Conservation (phyloP, 2,797 vertebrate species). For the Tinamus major region DNA sequence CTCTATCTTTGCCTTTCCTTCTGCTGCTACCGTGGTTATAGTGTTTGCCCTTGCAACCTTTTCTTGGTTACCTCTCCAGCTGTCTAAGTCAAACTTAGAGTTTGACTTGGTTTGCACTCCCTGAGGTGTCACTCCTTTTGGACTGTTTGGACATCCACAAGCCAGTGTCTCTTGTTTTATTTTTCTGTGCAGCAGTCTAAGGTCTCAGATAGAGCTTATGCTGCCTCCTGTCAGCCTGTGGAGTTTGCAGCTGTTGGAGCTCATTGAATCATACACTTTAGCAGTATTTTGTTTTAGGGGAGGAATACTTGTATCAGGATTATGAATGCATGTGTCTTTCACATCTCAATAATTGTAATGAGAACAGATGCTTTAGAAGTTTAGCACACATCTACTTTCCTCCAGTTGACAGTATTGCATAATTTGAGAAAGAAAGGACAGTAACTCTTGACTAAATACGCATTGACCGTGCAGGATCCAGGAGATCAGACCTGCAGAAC, state of each 20-base stretch:
- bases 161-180: background rate
- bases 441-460: background rate
- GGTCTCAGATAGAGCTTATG: background rate
- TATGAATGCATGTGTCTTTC: background rate
- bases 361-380: background rate
- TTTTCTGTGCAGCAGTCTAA: background rate
- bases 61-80: constrained; percentile 5
- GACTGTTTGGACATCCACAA: background rate
- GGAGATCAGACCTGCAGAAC: background rate
- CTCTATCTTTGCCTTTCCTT: background rate
- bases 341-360: background rate
- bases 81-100: background rate
- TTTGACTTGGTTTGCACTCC: background rate
- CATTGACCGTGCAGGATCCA: background rate
- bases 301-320: background rate
- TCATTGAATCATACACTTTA: background rate
- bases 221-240: background rate
- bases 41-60: background rate
- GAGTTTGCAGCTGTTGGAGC: background rate
- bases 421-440: background rate
- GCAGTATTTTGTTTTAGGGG: background rate
- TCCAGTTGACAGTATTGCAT: background rate
- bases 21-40: constrained; percentile 11
- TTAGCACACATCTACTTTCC: background rate
- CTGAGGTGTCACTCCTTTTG: background rate